These are phyloP conservation scores for Aquatica leii DNA, from an alignment of 2,888 invertebrate species.

Conservation along the genomic window DNA sequence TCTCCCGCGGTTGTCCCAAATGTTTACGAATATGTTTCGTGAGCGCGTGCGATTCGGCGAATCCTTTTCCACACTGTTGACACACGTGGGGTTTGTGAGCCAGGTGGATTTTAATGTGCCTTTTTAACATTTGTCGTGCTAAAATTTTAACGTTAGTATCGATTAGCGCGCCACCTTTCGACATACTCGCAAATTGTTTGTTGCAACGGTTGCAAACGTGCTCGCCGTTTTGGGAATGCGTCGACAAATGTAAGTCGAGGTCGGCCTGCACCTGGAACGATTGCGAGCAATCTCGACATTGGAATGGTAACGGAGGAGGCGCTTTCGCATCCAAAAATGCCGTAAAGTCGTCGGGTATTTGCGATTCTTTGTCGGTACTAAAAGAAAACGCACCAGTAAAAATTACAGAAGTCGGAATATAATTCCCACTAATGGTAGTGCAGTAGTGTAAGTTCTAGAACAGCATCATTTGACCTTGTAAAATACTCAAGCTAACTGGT, in stretches of 20 bases:
- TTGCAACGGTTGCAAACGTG: constrained; percentile 63
- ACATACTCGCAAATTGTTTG: constrained; percentile 64
- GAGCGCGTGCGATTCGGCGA: constrained; percentile 65
- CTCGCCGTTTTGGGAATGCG: constrained; percentile 58
- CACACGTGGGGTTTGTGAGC: constrained; percentile 63
- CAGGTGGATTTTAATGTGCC: constrained; percentile 66
- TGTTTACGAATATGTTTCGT: constrained; percentile 64
- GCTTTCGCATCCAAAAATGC: constrained; percentile 46
- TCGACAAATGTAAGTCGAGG: constrained; percentile 61
- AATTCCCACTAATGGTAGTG: no score
- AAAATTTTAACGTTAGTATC: constrained; percentile 29
- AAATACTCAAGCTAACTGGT: no score
- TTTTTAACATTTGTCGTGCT: constrained; percentile 57
- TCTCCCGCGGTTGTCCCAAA: constrained; percentile 62
- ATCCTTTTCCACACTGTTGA: constrained; percentile 62
- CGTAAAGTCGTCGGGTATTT: constrained; percentile 44
- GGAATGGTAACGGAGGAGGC: constrained; percentile 49
- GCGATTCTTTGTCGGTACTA: constrained; percentile 14
- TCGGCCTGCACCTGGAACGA: constrained; percentile 63
- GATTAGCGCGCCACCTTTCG: no score
- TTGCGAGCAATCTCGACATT: constrained; percentile 62
- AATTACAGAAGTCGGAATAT: neutral
- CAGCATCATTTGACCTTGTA: no score
- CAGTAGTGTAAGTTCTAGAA: no score
- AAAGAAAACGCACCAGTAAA: neutral